These are phyloP conservation scores for Macrocentrus cingulum DNA, from an alignment of 1,140 invertebrate genomes.

Conservation along the genomic window DNA sequence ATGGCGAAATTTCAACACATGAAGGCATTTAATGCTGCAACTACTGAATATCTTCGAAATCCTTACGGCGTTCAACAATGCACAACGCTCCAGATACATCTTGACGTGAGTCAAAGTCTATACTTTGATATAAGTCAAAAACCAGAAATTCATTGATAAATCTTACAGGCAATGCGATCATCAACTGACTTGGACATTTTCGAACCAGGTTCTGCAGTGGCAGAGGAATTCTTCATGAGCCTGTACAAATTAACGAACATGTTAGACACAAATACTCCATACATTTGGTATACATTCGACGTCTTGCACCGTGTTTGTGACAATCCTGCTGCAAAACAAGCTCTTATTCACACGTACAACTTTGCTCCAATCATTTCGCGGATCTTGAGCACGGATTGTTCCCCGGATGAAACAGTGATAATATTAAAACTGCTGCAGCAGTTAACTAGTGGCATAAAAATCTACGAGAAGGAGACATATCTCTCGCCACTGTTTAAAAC, in stretches of 20 bases:
- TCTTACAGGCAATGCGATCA: slow-evolving; percentile 53
- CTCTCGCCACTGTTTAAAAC: slow-evolving; percentile 64
- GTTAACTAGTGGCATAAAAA: slow-evolving; percentile 70
- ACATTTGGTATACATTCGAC: slow-evolving; percentile 64
- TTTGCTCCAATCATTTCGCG: slow-evolving; percentile 67
- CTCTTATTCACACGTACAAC: slow-evolving; percentile 69
- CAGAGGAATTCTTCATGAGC: slow-evolving; percentile 60
- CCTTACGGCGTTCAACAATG: too few relatives aligned
- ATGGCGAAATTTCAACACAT: too few relatives aligned
- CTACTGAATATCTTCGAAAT: too few relatives aligned
- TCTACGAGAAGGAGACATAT: slow-evolving; percentile 71
- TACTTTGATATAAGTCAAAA: too few relatives aligned
- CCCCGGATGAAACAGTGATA: slow-evolving; percentile 52
- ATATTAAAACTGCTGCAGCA: slow-evolving; percentile 62
- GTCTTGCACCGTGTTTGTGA: slow-evolving; percentile 64
- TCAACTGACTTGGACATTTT: slow-evolving; percentile 59
- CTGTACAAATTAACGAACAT: slow-evolving; percentile 56
- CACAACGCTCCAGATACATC: too few relatives aligned
- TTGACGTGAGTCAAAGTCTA: too few relatives aligned
- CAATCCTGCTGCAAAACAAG: slow-evolving; percentile 62
- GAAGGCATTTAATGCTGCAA: too few relatives aligned
- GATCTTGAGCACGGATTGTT: slow-evolving; percentile 57
- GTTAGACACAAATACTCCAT: slow-evolving; percentile 41
- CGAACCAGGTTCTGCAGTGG: slow-evolving; percentile 55
- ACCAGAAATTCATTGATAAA: too few relatives aligned